Conservation (phyloP, 1,140 invertebrate species). For the Anoplophora glabripennis region DNA sequence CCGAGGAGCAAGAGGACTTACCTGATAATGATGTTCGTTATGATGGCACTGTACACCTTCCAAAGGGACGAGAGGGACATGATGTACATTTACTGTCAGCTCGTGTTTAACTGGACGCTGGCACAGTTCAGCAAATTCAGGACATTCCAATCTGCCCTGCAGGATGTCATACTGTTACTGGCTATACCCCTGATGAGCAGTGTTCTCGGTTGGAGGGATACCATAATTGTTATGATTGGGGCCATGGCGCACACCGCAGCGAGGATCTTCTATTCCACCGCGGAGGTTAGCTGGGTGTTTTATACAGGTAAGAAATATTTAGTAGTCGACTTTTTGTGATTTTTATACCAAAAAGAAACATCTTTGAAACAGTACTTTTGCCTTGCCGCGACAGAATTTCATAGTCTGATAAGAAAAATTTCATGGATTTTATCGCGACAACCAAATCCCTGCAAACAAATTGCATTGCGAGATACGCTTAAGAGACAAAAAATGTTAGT, state of each 20-base stretch:
- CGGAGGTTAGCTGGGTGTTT: slow-evolving; percentile 53
- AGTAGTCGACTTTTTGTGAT: too few relatives aligned
- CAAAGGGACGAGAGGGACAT: slow-evolving; percentile 72
- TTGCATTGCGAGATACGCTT: too few relatives aligned
- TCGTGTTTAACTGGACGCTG: slow-evolving; percentile 66
- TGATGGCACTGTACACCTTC: slow-evolving; percentile 74
- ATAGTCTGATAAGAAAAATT: too few relatives aligned
- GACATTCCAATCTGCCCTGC: slow-evolving; percentile 65
- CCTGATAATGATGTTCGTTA: slow-evolving; percentile 62
- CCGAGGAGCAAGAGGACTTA: slow-evolving; percentile 56
- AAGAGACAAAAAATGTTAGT: too few relatives aligned
- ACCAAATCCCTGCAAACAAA: too few relatives aligned
- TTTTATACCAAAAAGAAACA: too few relatives aligned
- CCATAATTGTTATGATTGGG: slow-evolving; percentile 68
- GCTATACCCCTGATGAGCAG: slow-evolving; percentile 68
- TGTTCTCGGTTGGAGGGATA: slow-evolving; percentile 62
- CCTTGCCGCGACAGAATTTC: too few relatives aligned
- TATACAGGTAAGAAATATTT: slow-evolving; percentile 63
- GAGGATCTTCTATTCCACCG: slow-evolving; percentile 63
- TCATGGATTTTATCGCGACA: too few relatives aligned
- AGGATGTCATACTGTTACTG: slow-evolving; percentile 62
- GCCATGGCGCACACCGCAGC: slow-evolving; percentile 64
- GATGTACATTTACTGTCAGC: slow-evolving; percentile 64
- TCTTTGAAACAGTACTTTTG: too few relatives aligned
- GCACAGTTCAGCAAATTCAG: slow-evolving; percentile 57